phyloP scores from a whole-genome alignment of 2,888 invertebrate species.

The Drosophila peninsularis region DNA sequence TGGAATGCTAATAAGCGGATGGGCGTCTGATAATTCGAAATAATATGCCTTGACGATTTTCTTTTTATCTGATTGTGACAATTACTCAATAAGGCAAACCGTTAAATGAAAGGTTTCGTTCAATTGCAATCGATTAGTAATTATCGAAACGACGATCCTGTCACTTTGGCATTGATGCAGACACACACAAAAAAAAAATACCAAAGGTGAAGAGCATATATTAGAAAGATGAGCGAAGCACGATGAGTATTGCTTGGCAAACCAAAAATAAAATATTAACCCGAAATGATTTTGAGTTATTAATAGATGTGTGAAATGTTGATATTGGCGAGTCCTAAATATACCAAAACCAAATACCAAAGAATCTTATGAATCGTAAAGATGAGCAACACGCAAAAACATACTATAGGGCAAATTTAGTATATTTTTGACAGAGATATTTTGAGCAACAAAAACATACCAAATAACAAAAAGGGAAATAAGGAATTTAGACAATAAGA shows the following conservation, averaged over 20 bases:
- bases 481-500: background rate
- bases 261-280: background rate
- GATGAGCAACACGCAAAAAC: background rate
- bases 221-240: background rate
- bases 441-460: too few species aligned
- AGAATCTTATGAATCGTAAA: background rate
- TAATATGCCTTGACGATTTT: background rate
- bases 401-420: background rate
- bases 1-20: slow-evolving; percentile 25
- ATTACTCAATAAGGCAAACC: background rate
- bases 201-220: background rate
- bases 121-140: background rate
- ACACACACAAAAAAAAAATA: background rate
- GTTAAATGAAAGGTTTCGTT: background rate
- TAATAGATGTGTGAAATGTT: background rate
- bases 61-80: background rate
- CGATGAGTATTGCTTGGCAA: background rate
- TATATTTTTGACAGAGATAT: too few species aligned
- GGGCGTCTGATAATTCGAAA: slow-evolving; percentile 3
- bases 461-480: background rate
- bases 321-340: too few species aligned
- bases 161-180: background rate
- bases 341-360: background rate
- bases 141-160: background rate
- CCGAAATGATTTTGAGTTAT: background rate